Percentiles rank a stretch among this genome's conserved stretches.
Evolutionary conservation across 2,113 vertebrate genomes (phyloP).

Genomic region (Pardalotus punctatus): DNA sequence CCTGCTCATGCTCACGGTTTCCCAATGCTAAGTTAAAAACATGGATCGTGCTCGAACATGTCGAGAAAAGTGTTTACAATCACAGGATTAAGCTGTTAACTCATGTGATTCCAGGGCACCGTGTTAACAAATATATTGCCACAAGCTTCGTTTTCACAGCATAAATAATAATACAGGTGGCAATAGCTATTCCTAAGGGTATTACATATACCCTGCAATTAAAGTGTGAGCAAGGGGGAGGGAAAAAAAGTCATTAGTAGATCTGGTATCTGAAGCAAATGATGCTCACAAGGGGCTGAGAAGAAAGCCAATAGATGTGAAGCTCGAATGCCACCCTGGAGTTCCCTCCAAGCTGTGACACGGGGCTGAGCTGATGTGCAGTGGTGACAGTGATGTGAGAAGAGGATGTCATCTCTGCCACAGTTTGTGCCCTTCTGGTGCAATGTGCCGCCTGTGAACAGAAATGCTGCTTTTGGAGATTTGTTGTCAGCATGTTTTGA

Average conservation of each 20-base stretch:
- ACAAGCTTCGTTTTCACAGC: constrained; percentile 71
- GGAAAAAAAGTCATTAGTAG: constrained; percentile 69
- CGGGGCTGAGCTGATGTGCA: neutral
- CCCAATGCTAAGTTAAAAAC: constrained; percentile 45
- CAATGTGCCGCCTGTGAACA: fast-evolving
- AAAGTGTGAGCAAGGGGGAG: constrained; percentile 59
- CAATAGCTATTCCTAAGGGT: constrained; percentile 73
- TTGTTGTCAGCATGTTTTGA: neutral
- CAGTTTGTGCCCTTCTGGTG: neutral
- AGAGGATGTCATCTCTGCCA: neutral
- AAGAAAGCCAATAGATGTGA: constrained; percentile 72
- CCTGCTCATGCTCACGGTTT: constrained; percentile 26
- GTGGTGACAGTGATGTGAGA: neutral
- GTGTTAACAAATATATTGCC: constrained; percentile 78
- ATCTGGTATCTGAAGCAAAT: constrained; percentile 65
- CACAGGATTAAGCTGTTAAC: constrained; percentile 73
- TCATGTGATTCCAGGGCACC: constrained; percentile 62
- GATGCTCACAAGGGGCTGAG: constrained; percentile 68
- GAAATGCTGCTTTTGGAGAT: neutral
- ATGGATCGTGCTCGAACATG: constrained; percentile 33
- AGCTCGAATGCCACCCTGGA: constrained; percentile 69
- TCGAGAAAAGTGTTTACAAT: constrained; percentile 64
- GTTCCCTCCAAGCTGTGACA: neutral
- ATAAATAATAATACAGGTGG: constrained; percentile 79
- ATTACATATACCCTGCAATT: constrained; percentile 76